Percentiles rank a stretch among this genome's conserved stretches.
Evolutionary conservation across 2,113 vertebrate species (phyloP).

Genomic region (Cygnus buccinator): DNA sequence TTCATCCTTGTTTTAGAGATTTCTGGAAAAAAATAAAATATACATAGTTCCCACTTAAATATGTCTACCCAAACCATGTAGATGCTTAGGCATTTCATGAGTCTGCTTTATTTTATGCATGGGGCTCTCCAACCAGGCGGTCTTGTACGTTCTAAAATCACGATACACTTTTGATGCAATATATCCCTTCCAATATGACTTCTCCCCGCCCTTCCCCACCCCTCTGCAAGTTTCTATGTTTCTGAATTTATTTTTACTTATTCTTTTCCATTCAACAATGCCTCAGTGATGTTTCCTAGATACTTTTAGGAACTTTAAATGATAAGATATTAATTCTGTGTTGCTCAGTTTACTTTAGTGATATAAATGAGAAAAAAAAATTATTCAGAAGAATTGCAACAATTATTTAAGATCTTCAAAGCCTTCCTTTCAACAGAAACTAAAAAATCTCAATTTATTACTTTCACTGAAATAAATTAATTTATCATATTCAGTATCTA

Average conservation of each 20-base stretch:
- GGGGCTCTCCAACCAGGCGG: neutral
- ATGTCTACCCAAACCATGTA: rapidly evolving
- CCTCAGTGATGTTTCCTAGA: neutral
- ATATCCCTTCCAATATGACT: neutral
- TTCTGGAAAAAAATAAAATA: neutral
- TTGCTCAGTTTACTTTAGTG: neutral
- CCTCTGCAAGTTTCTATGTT: neutral
- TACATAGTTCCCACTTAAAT: neutral
- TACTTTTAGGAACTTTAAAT: neutral
- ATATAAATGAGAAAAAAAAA: neutral
- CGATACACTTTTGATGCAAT: neutral
- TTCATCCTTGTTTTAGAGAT: neutral
- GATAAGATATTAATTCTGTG: neutral
- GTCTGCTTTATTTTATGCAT: neutral
- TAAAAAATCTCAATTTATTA: neutral
- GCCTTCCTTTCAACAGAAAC: neutral
- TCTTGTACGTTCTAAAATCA: neutral
- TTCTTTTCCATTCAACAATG: neutral
- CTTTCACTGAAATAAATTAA: neutral
- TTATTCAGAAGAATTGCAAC: neutral
- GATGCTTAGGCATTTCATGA: neutral
- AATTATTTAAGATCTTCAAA: neutral
- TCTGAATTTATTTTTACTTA: neutral
- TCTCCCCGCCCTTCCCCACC: too few relatives aligned
- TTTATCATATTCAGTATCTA: neutral